Percentiles rank a stretch among this genome's conserved stretches.
Conservation (phyloP, 2,888 invertebrate species). For the Drosophila mettleri region DNA sequence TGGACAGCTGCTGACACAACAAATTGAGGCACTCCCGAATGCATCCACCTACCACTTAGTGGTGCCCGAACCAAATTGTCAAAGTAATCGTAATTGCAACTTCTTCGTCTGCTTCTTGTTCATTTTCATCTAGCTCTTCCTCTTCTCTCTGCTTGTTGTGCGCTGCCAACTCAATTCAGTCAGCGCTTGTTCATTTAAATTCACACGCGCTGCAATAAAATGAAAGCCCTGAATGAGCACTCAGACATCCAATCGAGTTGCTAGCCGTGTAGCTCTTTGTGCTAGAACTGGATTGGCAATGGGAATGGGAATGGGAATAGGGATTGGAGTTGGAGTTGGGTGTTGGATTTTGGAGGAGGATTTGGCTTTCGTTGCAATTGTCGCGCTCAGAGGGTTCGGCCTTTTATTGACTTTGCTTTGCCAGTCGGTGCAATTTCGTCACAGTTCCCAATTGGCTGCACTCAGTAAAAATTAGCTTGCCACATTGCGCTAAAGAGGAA, state of each 20-base stretch:
- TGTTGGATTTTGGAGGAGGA: not conserved
- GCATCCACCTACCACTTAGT: conserved; percentile 40
- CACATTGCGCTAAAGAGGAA: conserved; percentile 1
- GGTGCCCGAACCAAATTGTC: conserved; percentile 39
- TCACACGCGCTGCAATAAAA: conserved; percentile 52
- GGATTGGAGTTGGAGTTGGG: not conserved
- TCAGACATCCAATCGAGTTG: conserved; percentile 20
- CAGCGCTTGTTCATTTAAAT: conserved; percentile 45
- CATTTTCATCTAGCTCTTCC: not conserved
- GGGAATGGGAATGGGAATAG: too few relatives aligned
- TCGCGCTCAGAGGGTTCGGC: conserved; percentile 20
- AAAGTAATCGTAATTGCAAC: conserved; percentile 53
- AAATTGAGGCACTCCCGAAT: conserved; percentile 44
- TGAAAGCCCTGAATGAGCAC: conserved; percentile 48
- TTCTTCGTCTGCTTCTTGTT: not conserved
- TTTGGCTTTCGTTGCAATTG: conserved; percentile 24
- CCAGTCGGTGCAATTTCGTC: not conserved
- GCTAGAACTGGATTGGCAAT: too few relatives aligned
- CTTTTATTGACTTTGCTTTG: conserved; percentile 30
- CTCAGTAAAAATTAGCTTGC: conserved; percentile 1
- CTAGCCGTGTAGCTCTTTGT: conserved; percentile 8
- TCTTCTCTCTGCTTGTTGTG: not conserved
- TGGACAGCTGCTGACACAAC: conserved; percentile 44
- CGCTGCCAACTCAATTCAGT: conserved; percentile 17
- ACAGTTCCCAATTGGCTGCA: conserved; percentile 8